phyloP scores from a whole-genome alignment of 2,888 invertebrate species.

The Malachius bipustulatus region DNA sequence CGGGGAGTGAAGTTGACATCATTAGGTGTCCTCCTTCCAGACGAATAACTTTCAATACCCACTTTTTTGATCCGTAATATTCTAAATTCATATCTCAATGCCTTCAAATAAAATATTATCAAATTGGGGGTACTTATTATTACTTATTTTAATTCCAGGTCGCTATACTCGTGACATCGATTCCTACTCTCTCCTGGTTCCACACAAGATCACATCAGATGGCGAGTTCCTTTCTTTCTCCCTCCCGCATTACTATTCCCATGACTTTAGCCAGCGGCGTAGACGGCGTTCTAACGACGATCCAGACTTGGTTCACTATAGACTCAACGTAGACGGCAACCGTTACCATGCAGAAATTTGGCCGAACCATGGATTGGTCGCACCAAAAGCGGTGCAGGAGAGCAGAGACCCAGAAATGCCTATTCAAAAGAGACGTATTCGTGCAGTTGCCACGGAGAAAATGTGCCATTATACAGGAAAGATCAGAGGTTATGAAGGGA shows the following conservation, averaged over 20 bases:
- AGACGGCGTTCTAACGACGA: conserved; percentile 21
- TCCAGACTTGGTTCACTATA: conserved; percentile 29
- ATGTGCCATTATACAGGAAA: conserved; percentile 43
- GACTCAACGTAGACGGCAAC: conserved; percentile 26
- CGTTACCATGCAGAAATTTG: conserved; percentile 38
- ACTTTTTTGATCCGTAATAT: no score
- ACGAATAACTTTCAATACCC: no score
- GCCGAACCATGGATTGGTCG: conserved; percentile 41
- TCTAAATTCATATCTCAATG: no score
- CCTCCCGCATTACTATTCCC: conserved; percentile 38
- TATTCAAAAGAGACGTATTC: conserved; percentile 26
- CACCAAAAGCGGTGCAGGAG: conserved; percentile 35
- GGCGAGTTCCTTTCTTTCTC: conserved; percentile 38
- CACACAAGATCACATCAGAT: conserved; percentile 34
- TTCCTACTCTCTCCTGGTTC: conserved; percentile 38
- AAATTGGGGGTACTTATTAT: no score
- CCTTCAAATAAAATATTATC: no score
- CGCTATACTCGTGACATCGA: conserved; percentile 40
- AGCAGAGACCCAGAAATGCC: conserved; percentile 25
- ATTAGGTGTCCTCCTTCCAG: no score
- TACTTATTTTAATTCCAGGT: conserved; percentile 31
- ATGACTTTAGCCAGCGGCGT: conserved; percentile 18
- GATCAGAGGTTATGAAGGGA: conserved; percentile 34
- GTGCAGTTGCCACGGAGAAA: conserved; percentile 24
- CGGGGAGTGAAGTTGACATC: no score